These are phyloP conservation scores for Neotoxoptera formosana DNA, from an alignment of 1,140 invertebrate species.

Conservation along the genomic window DNA sequence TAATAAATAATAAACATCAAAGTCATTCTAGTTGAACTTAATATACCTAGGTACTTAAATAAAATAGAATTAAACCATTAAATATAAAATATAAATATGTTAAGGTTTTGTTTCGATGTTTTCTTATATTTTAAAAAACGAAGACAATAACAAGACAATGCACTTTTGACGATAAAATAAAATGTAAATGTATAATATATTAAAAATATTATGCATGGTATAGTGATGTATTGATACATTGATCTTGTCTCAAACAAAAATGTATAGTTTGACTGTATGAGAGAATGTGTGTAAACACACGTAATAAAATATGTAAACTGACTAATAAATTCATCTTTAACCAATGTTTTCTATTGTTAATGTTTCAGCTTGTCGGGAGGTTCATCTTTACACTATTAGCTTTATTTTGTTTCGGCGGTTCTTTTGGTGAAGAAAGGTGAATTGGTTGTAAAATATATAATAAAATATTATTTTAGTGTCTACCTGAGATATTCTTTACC, in stretches of 20 bases:
- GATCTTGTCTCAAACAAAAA: not conserved
- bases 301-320: not conserved
- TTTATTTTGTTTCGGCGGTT: slow-evolving; percentile 49
- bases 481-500: slow-evolving; percentile 7
- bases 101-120: not conserved
- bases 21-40: not conserved
- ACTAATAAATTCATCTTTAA: not conserved
- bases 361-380: slow-evolving; percentile 56
- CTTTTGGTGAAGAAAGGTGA: slow-evolving; percentile 52
- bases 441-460: slow-evolving; percentile 1
- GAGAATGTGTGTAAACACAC: not conserved
- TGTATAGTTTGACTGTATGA: no score
- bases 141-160: not conserved
- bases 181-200: not conserved
- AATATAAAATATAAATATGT: not conserved
- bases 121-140: not conserved
- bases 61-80: not conserved
- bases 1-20: not conserved
- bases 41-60: not conserved
- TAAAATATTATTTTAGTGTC: not conserved
- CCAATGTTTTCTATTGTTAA: not conserved
- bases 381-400: slow-evolving; percentile 8
- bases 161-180: not conserved
- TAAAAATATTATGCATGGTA: not conserved
- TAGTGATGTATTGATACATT: not conserved